A percentile compares a stretch with the other conserved stretches of the same genome.
Conservation (phyloP, 2,113 vertebrate genomes). For the Clarias magur region DNA sequence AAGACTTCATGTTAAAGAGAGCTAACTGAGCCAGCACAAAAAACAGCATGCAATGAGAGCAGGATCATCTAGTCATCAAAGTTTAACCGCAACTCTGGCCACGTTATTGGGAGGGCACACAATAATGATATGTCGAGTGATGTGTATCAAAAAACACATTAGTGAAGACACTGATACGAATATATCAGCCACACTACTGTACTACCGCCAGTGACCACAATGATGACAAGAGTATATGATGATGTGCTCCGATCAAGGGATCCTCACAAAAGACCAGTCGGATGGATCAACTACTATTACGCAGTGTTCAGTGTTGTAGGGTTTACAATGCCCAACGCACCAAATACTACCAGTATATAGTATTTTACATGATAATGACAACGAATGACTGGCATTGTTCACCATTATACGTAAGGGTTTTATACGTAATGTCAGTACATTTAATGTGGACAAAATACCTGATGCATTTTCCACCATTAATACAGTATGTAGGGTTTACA, state of each 20-base stretch:
- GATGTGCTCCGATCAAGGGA: too few relatives aligned
- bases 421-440: too few relatives aligned
- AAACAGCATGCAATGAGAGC: constrained; percentile 5
- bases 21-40: constrained; percentile 17
- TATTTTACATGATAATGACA: too few relatives aligned
- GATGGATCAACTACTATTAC: background rate
- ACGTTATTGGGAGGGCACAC: background rate
- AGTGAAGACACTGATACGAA: background rate
- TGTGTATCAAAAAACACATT: background rate
- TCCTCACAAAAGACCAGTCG: background rate
- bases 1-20: background rate
- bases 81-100: background rate
- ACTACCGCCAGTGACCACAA: background rate
- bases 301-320: background rate
- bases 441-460: too few relatives aligned
- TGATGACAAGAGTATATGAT: background rate
- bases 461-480: too few relatives aligned
- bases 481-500: too few relatives aligned
- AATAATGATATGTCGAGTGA: background rate
- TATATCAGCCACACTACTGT: background rate
- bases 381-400: too few relatives aligned
- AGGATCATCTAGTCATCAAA: constrained; percentile 6
- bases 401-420: too few relatives aligned
- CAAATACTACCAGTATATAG: too few relatives aligned
- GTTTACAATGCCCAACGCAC: too few relatives aligned